These are phyloP conservation scores for Crypturellus tataupa DNA, from an alignment of 2,797 vertebrate genomes.

Conservation along the genomic window DNA sequence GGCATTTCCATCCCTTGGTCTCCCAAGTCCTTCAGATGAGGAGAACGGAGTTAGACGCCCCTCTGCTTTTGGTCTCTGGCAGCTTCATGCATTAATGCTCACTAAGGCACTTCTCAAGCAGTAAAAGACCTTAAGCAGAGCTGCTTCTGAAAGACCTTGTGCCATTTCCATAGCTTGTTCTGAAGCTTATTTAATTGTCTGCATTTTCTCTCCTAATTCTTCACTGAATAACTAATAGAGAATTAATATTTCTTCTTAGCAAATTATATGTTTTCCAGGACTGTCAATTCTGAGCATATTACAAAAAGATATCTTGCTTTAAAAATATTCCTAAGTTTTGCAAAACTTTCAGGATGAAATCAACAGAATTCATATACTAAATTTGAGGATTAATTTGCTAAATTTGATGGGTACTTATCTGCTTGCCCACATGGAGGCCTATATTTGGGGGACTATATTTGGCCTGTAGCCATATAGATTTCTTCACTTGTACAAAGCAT, in stretches of 20 bases:
- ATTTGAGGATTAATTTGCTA: neutral
- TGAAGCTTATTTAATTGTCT: neutral
- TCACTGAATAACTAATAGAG: neutral
- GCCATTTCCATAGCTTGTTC: neutral
- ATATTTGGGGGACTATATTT: neutral
- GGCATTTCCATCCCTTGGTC: neutral
- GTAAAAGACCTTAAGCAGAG: neutral
- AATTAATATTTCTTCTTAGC: neutral
- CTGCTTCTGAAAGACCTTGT: neutral
- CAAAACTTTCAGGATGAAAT: neutral
- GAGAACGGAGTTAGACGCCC: neutral
- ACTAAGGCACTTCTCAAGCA: neutral
- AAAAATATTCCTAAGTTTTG: neutral
- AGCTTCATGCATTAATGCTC: rapidly evolving
- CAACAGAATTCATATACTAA: neutral
- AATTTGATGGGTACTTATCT: neutral
- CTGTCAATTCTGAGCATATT: neutral
- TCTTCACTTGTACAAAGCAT: neutral
- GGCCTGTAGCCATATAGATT: neutral
- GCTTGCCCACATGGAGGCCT: neutral
- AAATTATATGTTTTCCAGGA: neutral
- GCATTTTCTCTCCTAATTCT: neutral
- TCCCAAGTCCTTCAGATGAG: neutral
- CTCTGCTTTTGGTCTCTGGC: neutral
- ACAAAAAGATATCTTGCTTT: neutral